Conservation (phyloP, 2,797 vertebrate genomes). For the Sebastes oblongus region DNA sequence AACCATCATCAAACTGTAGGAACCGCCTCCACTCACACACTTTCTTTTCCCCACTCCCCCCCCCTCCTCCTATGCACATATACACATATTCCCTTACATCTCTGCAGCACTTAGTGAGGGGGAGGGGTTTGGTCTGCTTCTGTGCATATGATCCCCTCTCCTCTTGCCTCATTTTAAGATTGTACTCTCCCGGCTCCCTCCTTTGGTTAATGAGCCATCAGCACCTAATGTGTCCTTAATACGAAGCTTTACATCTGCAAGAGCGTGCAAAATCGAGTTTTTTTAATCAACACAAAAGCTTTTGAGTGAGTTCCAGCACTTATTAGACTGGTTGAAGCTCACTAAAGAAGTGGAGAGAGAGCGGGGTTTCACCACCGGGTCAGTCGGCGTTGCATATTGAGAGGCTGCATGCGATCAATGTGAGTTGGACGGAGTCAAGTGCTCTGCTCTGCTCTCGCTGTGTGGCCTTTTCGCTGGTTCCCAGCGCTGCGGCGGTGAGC, state of each 20-base stretch:
- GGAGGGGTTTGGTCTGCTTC: conserved; percentile 61
- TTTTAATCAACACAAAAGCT: conserved; percentile 3
- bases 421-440: conserved; percentile 43
- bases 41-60: conserved; percentile 20
- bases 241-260: conserved; percentile 33
- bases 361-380: conserved; percentile 17
- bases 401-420: conserved; percentile 29
- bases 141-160: conserved; percentile 69
- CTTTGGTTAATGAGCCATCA: conserved; percentile 52
- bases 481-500: conserved; percentile 35
- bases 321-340: conserved; percentile 17
- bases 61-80: conserved; percentile 27
- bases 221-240: conserved; percentile 73
- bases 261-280: background rate
- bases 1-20: conserved; percentile 43
- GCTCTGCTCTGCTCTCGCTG: conserved; percentile 33
- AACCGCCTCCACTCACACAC: conserved; percentile 34
- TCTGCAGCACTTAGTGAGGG: conserved; percentile 74
- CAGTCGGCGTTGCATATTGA: conserved; percentile 31
- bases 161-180: conserved; percentile 48
- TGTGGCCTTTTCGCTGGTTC: conserved; percentile 43
- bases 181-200: conserved; percentile 35
- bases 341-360: background rate
- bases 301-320: conserved; percentile 25
- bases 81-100: conserved; percentile 56